Evolutionary conservation across 2,888 invertebrate species (phyloP).

Genomic region (Iselma pallidipennis): DNA sequence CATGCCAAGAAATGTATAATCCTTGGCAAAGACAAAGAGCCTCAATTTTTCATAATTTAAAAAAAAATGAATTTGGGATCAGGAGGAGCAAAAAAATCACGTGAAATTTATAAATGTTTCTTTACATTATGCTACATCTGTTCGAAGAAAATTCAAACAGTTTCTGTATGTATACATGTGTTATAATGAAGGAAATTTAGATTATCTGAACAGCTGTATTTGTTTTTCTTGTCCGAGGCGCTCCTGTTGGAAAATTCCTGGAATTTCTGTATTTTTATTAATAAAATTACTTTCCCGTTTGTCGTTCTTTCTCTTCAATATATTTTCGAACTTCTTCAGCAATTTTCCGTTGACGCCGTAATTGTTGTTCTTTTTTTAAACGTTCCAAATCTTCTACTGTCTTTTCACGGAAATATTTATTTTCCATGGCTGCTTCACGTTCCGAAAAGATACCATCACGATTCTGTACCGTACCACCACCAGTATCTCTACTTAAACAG

Average conservation of each 20-base stretch:
- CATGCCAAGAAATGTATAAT: too few relatives aligned
- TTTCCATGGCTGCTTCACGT: conserved; percentile 18
- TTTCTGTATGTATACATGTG: neutral
- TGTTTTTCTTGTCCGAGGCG: neutral
- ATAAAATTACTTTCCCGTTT: too few relatives aligned
- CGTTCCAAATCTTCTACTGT: conserved; percentile 9
- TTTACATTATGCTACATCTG: neutral
- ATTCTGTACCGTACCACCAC: conserved; percentile 10
- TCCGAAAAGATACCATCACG: conserved; percentile 15
- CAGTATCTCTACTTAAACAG: too few relatives aligned
- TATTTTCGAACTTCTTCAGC: neutral
- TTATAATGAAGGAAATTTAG: neutral
- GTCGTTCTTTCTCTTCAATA: neutral
- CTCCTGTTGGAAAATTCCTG: neutral
- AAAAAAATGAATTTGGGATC: too few relatives aligned
- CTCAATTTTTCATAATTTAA: too few relatives aligned
- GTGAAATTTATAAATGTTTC: too few relatives aligned
- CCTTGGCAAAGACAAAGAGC: too few relatives aligned
- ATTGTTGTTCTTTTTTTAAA: conserved; percentile 5
- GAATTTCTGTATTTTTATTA: too few relatives aligned
- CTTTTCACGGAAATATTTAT: conserved; percentile 16
- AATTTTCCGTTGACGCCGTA: conserved; percentile 5
- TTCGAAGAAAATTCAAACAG: neutral
- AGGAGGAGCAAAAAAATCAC: too few relatives aligned
- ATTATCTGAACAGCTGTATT: neutral